phyloP scores from a whole-genome alignment of 2,797 vertebrate genomes.

The Enteromius anoplus region DNA sequence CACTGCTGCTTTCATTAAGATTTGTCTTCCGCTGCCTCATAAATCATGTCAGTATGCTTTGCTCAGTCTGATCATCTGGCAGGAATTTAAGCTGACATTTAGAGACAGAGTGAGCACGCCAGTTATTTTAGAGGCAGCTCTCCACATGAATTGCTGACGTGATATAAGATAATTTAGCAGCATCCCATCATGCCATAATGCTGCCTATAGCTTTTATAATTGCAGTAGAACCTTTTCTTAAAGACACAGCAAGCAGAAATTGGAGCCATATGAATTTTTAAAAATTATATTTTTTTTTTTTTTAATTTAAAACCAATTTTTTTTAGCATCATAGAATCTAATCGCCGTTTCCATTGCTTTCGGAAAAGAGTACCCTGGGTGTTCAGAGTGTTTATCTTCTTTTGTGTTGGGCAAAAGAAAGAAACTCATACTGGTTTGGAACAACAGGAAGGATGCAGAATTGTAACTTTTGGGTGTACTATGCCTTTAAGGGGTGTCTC shows the following conservation, averaged over 20 bases:
- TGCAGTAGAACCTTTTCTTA: slow-evolving; percentile 8
- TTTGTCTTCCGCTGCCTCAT: slow-evolving; percentile 21
- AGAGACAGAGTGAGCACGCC: slow-evolving; percentile 35
- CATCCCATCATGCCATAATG: slow-evolving; percentile 34
- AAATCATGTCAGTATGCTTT: slow-evolving; percentile 39
- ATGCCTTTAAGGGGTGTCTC: neutral
- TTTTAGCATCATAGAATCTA: neutral
- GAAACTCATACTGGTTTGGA: neutral
- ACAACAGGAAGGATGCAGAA: neutral
- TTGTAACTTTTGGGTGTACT: neutral
- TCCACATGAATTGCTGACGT: slow-evolving; percentile 16
- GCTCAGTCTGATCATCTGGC: slow-evolving; percentile 32
- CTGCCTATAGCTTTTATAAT: slow-evolving; percentile 31
- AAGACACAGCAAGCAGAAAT: slow-evolving; percentile 39
- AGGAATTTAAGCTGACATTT: slow-evolving; percentile 43
- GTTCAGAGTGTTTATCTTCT: neutral
- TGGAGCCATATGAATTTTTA: neutral
- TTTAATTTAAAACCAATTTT: neutral
- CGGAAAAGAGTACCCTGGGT: neutral
- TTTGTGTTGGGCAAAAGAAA: neutral
- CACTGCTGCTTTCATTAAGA: slow-evolving; percentile 29
- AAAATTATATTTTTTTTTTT: no score
- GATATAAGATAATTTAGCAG: slow-evolving; percentile 31
- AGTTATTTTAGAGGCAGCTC: slow-evolving; percentile 25
- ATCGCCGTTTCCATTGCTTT: neutral